phyloP scores from a whole-genome alignment of 2,113 vertebrate genomes.

The Leucosticte australis region DNA sequence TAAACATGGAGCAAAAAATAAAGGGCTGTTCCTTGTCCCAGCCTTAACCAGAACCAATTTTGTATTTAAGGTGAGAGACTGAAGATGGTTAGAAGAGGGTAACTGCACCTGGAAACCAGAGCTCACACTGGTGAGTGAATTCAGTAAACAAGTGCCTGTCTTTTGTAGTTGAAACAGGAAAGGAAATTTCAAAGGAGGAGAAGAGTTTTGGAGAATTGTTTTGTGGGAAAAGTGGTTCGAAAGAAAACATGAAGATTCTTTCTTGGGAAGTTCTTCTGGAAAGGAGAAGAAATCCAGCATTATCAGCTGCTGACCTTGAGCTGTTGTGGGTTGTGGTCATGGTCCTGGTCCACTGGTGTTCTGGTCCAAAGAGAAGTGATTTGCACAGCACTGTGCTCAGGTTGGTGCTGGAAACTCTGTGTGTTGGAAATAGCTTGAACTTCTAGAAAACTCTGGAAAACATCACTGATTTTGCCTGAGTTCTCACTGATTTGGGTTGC shows the following conservation, averaged over 20 bases:
- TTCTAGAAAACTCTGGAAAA: background rate
- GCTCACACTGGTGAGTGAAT: background rate
- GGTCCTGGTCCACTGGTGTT: background rate
- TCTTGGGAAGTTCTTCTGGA: background rate
- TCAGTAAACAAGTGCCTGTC: background rate
- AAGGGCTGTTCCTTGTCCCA: background rate
- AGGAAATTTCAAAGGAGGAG: background rate
- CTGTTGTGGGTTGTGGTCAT: background rate
- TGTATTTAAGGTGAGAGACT: background rate
- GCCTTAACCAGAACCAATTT: background rate
- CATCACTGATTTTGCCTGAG: background rate
- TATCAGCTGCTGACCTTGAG: background rate
- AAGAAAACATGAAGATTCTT: background rate
- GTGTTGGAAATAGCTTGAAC: background rate
- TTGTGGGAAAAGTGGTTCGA: background rate
- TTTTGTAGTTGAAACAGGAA: background rate
- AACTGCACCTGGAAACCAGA: background rate
- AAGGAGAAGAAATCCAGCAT: background rate
- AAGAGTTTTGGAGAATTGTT: background rate
- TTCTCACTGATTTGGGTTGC: background rate
- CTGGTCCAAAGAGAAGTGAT: background rate
- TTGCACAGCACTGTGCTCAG: background rate
- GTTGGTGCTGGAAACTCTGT: rapidly evolving
- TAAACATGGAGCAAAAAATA: background rate
- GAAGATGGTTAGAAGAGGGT: background rate